Evolutionary conservation across 2,888 invertebrate species (phyloP).

Genomic region (Acleris cristana): DNA sequence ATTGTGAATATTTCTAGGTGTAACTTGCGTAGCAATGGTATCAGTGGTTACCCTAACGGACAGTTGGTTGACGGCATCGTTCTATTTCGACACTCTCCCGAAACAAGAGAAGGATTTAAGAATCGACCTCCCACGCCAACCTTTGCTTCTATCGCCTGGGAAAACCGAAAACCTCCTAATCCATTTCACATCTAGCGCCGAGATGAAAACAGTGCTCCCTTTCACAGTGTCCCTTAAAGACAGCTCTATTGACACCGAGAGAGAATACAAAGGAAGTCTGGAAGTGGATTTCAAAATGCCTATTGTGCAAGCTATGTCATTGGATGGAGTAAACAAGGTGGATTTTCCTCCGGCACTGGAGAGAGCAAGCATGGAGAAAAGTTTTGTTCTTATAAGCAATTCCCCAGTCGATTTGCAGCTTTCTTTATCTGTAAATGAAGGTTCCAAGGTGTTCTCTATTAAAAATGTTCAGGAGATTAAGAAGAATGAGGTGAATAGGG

Average conservation of each 20-base stretch:
- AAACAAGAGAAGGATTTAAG: conserved; percentile 49
- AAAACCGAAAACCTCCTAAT: conserved; percentile 65
- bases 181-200: conserved; percentile 63
- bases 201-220: conserved; percentile 56
- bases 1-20: conserved; percentile 54
- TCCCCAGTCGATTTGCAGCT: conserved; percentile 69
- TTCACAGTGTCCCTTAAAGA: conserved; percentile 66
- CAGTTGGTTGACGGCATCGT: conserved; percentile 70
- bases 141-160: conserved; percentile 66
- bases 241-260: conserved; percentile 61
- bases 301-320: conserved; percentile 67
- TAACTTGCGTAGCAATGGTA: conserved; percentile 56
- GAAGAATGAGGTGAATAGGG: conserved; percentile 68
- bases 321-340: conserved; percentile 68
- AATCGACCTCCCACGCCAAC: conserved; percentile 68
- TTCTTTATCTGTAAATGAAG: conserved; percentile 61
- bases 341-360: conserved; percentile 64
- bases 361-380: conserved; percentile 54
- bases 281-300: conserved; percentile 68
- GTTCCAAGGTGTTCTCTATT: conserved; percentile 63
- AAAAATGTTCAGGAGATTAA: conserved; percentile 71
- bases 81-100: conserved; percentile 60
- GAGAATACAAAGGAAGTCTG: conserved; percentile 58
- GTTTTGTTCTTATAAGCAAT: conserved; percentile 70
- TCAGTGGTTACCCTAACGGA: conserved; percentile 65